Conservation (phyloP, 2,888 invertebrate species). For the Teleogryllus oceanicus region DNA sequence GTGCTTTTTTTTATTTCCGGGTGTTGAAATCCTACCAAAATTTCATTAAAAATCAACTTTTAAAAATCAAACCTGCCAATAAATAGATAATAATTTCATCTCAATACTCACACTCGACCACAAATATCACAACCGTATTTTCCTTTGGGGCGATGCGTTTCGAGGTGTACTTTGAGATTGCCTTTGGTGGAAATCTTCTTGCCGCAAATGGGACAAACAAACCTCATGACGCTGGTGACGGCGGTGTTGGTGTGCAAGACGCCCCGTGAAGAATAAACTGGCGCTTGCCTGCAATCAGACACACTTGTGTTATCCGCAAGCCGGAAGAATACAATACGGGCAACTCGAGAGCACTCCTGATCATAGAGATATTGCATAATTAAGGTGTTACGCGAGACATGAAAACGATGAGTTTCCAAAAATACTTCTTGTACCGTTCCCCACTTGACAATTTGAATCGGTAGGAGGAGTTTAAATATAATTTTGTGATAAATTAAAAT, state of each 20-base stretch:
- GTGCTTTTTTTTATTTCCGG: no score
- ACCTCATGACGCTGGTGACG: slow-evolving; percentile 39
- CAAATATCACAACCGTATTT: slow-evolving; percentile 63
- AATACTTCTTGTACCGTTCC: no score
- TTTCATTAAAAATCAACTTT: no score
- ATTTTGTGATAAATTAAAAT: no score
- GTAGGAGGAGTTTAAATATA: no score
- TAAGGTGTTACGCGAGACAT: no score
- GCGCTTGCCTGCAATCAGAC: slow-evolving; percentile 32
- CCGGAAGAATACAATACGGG: neutral
- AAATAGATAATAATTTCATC: neutral
- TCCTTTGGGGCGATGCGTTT: slow-evolving; percentile 60
- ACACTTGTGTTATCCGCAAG: neutral
- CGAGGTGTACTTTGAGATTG: slow-evolving; percentile 62
- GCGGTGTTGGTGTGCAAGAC: slow-evolving; percentile 41
- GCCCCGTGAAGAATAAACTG: slow-evolving; percentile 44
- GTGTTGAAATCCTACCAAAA: no score
- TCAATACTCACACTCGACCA: slow-evolving; percentile 60
- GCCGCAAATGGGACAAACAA: slow-evolving; percentile 59
- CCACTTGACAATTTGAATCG: no score
- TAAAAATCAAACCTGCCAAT: no score
- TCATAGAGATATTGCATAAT: no score
- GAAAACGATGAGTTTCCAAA: no score
- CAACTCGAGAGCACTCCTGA: no score
- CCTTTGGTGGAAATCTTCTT: slow-evolving; percentile 60